These are phyloP conservation scores for Nephrotoma appendiculata DNA, from an alignment of 2,888 invertebrate species.

Conservation along the genomic window DNA sequence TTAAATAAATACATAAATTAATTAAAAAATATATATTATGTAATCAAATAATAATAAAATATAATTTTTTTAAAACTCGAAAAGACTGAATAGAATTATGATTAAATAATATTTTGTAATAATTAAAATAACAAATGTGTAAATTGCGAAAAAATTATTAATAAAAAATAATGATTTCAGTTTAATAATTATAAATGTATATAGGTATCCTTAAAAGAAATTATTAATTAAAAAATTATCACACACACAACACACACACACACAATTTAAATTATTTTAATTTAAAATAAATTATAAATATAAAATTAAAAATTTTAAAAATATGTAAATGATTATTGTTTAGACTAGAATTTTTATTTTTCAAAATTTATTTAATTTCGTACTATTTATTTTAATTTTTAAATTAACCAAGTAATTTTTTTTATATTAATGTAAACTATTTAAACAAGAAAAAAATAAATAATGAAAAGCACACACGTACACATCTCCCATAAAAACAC, in stretches of 20 bases:
- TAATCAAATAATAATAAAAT: background rate
- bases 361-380: background rate
- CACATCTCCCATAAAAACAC: background rate
- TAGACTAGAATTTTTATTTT: background rate
- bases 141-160: background rate
- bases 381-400: background rate
- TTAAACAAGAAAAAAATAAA: background rate
- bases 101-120: background rate
- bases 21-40: background rate
- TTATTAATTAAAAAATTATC: background rate
- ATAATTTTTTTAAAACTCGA: background rate
- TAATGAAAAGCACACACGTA: background rate
- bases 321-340: background rate
- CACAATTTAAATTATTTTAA: background rate
- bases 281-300: background rate
- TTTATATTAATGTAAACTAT: background rate
- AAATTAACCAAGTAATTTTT: background rate
- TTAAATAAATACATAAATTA: background rate
- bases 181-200: background rate
- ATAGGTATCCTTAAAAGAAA: background rate
- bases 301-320: background rate
- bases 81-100: slow-evolving; percentile 5
- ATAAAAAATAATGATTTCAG: background rate
- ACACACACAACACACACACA: background rate
- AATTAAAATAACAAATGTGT: background rate